A percentile compares a stretch with the other conserved stretches of the same genome.
These are phyloP conservation scores for Phodopus roborovskii DNA, from an alignment of 2,113 vertebrate species.

Conservation along the genomic window DNA sequence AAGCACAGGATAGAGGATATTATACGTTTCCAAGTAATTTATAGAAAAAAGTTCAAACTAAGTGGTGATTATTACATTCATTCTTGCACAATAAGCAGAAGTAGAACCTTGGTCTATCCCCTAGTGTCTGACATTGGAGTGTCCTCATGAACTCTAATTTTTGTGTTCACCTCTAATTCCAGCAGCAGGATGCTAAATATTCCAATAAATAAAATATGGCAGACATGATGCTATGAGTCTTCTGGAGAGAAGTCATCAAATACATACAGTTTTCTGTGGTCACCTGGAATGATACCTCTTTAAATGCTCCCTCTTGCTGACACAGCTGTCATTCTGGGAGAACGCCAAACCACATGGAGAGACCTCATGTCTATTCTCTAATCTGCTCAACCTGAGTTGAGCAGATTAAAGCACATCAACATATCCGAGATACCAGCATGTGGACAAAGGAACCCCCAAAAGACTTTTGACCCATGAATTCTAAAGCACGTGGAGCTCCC, in stretches of 20 bases:
- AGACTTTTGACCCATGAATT: rapidly evolving
- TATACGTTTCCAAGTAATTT: not conserved
- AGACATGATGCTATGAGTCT: not conserved
- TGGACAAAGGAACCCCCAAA: not conserved
- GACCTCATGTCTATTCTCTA: not conserved
- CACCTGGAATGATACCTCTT: not conserved
- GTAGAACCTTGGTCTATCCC: too few relatives aligned
- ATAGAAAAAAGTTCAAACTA: not conserved
- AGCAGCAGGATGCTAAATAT: not conserved
- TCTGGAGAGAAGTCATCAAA: not conserved
- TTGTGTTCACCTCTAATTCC: not conserved
- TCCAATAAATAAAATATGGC: not conserved
- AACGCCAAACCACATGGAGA: not conserved
- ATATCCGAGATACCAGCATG: not conserved
- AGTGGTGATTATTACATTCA: not conserved
- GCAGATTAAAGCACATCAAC: too few relatives aligned
- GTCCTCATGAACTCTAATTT: not conserved
- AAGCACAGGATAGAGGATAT: not conserved
- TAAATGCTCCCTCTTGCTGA: not conserved
- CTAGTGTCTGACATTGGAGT: not conserved
- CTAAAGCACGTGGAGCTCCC: not conserved
- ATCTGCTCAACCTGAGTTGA: too few relatives aligned
- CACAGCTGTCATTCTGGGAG: constrained; percentile 3
- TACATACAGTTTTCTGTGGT: not conserved
- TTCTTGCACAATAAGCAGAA: not conserved